phyloP scores from a whole-genome alignment of 2,113 vertebrate genomes.

The Anhinga rufa region DNA sequence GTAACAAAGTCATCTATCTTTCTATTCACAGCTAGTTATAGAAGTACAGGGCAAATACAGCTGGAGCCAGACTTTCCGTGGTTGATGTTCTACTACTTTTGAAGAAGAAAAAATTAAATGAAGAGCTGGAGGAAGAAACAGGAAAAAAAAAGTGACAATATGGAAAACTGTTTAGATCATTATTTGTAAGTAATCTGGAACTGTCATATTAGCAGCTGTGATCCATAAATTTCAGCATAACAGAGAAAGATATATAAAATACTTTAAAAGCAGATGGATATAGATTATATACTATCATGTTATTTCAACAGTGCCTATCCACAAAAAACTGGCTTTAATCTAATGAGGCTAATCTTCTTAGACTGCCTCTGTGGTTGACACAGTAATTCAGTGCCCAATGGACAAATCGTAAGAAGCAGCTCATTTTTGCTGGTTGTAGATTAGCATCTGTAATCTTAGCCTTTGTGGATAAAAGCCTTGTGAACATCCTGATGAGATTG shows the following conservation, averaged over 20 bases:
- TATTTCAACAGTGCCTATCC: neutral
- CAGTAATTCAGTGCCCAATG: neutral
- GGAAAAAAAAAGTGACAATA: neutral
- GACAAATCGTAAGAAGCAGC: neutral
- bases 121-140: neutral
- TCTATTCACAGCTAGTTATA: constrained; percentile 18
- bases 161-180: neutral
- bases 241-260: neutral
- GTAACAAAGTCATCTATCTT: neutral
- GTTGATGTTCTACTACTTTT: neutral
- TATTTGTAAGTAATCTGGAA: constrained; percentile 46
- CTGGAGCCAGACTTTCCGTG: constrained; percentile 28
- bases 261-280: neutral
- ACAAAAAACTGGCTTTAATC: neutral
- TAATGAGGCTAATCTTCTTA: neutral
- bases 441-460: neutral
- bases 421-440: neutral
- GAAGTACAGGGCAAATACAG: constrained; percentile 17
- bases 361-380: neutral
- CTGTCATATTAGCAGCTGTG: neutral
- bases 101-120: neutral
- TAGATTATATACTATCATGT: too few relatives aligned
- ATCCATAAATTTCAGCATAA: neutral
- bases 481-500: neutral
- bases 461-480: neutral